phyloP scores from a whole-genome alignment of 2,888 invertebrate species.

The Villa cingulata region DNA sequence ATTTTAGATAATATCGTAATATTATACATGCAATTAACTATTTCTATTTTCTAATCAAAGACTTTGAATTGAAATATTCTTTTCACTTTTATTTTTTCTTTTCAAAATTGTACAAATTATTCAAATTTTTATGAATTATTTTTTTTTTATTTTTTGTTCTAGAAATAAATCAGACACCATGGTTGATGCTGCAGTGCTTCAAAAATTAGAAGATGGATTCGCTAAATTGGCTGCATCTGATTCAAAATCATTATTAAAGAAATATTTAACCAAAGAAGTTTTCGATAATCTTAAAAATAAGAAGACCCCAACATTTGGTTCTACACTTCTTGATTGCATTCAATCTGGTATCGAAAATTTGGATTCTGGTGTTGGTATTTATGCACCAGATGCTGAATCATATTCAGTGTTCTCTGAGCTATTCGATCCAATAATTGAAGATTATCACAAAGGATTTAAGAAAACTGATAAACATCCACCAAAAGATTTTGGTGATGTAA shows the following conservation, averaged over 20 bases:
- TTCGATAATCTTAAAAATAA: conserved; percentile 85
- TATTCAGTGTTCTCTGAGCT: conserved; percentile 85
- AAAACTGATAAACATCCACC: conserved; percentile 87
- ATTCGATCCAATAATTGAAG: conserved; percentile 96
- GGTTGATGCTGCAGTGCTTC: conserved; percentile 83
- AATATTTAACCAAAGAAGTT: conserved; percentile 80
- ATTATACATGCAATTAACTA: no score
- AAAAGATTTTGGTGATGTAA: conserved; percentile 88
- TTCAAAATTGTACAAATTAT: no score
- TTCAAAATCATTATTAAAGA: conserved; percentile 93
- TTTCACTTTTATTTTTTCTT: no score
- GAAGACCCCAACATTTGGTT: conserved; percentile 81
- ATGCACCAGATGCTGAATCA: conserved; percentile 92
- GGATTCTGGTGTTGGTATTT: conserved; percentile 94
- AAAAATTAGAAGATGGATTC: conserved; percentile 84
- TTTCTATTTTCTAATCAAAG: no score
- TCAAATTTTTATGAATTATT: background rate
- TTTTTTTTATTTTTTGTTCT: conserved; percentile 30
- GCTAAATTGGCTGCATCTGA: conserved; percentile 75
- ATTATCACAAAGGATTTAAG: conserved; percentile 93
- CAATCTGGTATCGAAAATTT: conserved; percentile 95
- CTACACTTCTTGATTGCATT: conserved; percentile 83
- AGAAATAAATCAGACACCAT: conserved; percentile 62
- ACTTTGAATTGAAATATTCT: no score
- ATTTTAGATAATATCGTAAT: no score